A percentile compares a stretch with the other conserved stretches of the same genome.
These are phyloP conservation scores for Trichopria drosophilae DNA, from an alignment of 2,888 invertebrate genomes.

Conservation along the genomic window DNA sequence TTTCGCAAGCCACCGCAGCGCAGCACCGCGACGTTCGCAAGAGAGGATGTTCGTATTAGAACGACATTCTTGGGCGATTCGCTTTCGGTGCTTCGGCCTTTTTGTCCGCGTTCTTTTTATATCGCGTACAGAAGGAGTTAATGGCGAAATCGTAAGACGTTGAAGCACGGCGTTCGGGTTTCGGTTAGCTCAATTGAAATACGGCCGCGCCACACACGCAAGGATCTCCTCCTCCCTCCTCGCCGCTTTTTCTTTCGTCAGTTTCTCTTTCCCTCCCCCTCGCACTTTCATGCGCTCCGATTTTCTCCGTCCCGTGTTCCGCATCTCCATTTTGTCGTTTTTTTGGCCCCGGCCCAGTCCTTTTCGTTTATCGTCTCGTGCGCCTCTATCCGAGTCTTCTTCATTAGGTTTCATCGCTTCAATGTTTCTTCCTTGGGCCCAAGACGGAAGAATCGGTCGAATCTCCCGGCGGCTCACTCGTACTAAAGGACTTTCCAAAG, in stretches of 20 bases:
- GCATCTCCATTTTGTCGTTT: slow-evolving; percentile 26
- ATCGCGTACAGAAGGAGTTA: too few species aligned
- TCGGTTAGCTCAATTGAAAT: slow-evolving; percentile 52
- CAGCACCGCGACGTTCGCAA: too few species aligned
- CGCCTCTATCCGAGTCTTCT: slow-evolving; percentile 3
- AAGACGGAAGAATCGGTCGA: slow-evolving; percentile 17
- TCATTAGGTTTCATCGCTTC: slow-evolving; percentile 4
- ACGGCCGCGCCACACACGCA: slow-evolving; percentile 47
- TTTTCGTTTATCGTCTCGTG: slow-evolving; percentile 16
- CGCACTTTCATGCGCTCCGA: slow-evolving; percentile 17
- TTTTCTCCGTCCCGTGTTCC: slow-evolving; percentile 20
- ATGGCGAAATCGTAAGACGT: not conserved
- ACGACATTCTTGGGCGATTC: too few species aligned
- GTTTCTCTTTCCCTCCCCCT: slow-evolving; percentile 12
- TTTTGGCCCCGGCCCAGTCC: slow-evolving; percentile 25
- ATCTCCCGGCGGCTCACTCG: slow-evolving; percentile 21
- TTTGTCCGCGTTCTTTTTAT: too few species aligned
- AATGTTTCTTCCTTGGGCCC: not conserved
- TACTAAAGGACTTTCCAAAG: slow-evolving; percentile 19
- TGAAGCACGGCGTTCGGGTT: slow-evolving; percentile 46
- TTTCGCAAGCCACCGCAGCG: too few species aligned
- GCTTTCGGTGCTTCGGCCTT: too few species aligned
- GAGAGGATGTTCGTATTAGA: too few species aligned
- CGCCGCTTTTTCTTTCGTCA: slow-evolving; percentile 16
- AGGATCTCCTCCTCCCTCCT: slow-evolving; percentile 22